These are phyloP conservation scores for Hippasteria phrygiana DNA, from an alignment of 53 echinoderm and acorn worm species.

Conservation along the genomic window DNA sequence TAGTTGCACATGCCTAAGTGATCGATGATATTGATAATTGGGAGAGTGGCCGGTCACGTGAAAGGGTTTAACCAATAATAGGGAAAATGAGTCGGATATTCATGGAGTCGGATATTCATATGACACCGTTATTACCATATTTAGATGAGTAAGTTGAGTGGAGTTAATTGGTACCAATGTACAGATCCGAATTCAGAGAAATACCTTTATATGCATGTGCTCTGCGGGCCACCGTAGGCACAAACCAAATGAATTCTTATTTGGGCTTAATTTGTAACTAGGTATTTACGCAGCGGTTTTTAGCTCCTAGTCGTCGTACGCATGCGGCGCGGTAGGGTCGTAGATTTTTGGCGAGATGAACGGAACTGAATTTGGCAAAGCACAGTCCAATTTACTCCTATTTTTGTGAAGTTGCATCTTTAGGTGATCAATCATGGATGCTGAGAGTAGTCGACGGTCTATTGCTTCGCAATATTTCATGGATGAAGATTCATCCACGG, in stretches of 20 bases:
- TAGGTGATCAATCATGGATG: conserved; percentile 34
- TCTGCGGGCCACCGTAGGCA: not conserved
- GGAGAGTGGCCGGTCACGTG: too few species aligned
- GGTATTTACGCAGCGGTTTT: not conserved
- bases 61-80: too few species aligned
- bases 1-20: too few species aligned
- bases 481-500: conserved; percentile 83
- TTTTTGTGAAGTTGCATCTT: not conserved
- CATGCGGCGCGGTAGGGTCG: too few species aligned
- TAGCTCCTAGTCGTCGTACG: too few species aligned
- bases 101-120: too few species aligned
- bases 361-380: not conserved
- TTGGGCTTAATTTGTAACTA: not conserved
- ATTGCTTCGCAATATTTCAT: conserved; percentile 96
- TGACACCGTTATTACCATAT: too few species aligned
- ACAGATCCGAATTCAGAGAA: too few species aligned
- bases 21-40: too few species aligned
- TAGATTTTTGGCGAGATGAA: not conserved
- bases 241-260: not conserved
- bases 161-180: too few species aligned
- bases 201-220: not conserved
- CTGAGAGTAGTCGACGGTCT: conserved; percentile 79
- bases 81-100: too few species aligned
- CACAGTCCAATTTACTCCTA: not conserved
- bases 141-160: too few species aligned